Conservation (phyloP, 2,888 invertebrate species). For the Xylota segnis region DNA sequence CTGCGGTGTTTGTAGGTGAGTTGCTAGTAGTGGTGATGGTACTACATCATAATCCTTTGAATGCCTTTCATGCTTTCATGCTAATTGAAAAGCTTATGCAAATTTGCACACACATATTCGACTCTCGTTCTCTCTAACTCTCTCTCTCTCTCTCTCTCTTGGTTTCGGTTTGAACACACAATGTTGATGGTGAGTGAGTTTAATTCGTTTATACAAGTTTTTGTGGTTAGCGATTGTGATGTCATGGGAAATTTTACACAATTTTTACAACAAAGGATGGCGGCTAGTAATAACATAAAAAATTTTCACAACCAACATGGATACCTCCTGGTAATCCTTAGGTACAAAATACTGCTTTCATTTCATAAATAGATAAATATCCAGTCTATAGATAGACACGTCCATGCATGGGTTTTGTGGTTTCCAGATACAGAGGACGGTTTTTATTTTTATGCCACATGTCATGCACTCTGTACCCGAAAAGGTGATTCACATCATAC, state of each 20-base stretch:
- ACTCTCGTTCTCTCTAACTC: conserved; percentile 7
- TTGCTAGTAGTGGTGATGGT: conserved; percentile 3
- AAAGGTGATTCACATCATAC: conserved; percentile 52
- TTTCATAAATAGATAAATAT: conserved; percentile 46
- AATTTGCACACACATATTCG: conserved; percentile 52
- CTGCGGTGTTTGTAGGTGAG: conserved; percentile 2
- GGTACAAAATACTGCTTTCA: conserved; percentile 22
- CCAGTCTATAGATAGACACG: conserved; percentile 4
- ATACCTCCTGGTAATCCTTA: conserved; percentile 15
- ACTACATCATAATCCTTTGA: conserved; percentile 52
- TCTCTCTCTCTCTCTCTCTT: too few species aligned
- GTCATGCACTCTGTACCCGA: conserved; percentile 29
- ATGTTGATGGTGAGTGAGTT: conserved; percentile 12
- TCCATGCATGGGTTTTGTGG: conserved; percentile 6
- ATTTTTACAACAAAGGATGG: background rate
- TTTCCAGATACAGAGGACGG: conserved; percentile 12
- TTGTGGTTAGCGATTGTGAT: conserved; percentile 25
- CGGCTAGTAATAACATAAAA: background rate
- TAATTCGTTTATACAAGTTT: conserved; percentile 32
- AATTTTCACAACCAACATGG: background rate
- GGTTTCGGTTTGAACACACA: background rate
- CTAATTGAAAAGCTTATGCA: conserved; percentile 68
- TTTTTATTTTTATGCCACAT: conserved; percentile 16
- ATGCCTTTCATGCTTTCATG: conserved; percentile 54
- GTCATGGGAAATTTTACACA: conserved; percentile 24